Base-by-base conservation (phyloP, 1,140 invertebrate genomes). In the Drosophila quadrilineata region DNA sequence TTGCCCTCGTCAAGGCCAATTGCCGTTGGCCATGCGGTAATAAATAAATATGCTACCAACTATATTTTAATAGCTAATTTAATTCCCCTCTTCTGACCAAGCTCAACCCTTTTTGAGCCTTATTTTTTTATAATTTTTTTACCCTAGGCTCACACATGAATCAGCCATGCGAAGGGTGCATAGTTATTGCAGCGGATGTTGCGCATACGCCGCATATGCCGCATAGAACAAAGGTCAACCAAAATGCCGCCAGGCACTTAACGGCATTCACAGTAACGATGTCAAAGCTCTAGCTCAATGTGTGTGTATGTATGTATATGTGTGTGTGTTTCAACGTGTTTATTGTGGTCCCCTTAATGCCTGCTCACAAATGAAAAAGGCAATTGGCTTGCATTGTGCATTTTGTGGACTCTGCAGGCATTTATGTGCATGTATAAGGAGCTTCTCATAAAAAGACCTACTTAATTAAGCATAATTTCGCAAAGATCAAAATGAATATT, bases 51-150 rank as follows among this genome's bases (percentile, higher is more conserved):
- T 76, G 68, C 63, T 57, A 35, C 49, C 57, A 50, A 68, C 43
- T 54, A 60, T 69, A 82, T 84, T 82, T 77, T 84, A 82, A 82
- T 82, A 68, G 79, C 69, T 69, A 73, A 82, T 84, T 84, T 70
- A 62, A 67, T 54, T 58, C 19, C 41, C n/a, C 45, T 72, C 64
- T 74, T 66, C 21, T 41, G 9, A 4, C 38, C 10, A n/a, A 41
- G n/a, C 24, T 12, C 12, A 14, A 19, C 6, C 12, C 26, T 16
- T 16, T 21, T 50, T 46, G n/a, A n/a, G n/a, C n/a, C n/a, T n/a
- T n/a, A n/a, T n/a, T n/a, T n/a, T n/a, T n/a, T n/a, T n/a, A n/a
- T n/a, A n/a, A n/a, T n/a, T n/a, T n/a, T n/a, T n/a, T n/a, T n/a
- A n/a, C n/a, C n/a, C n/a, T n/a, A n/a, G n/a, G n/a, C n/a, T 40